Base-by-base conservation (phyloP, 2,888 invertebrate species). In the Heliconius ethilla region DNA sequence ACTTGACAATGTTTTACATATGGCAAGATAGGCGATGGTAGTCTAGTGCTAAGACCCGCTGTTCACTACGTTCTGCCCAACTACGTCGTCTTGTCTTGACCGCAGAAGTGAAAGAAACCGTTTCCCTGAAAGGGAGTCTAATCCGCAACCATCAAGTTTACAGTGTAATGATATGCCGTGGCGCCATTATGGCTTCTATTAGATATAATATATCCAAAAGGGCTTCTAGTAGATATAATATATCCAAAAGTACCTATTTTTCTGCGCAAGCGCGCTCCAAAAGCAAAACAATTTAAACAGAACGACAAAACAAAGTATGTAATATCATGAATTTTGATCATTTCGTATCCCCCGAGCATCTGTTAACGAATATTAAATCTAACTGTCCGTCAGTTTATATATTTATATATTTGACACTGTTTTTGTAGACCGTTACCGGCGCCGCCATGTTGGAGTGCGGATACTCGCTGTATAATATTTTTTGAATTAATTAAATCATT, bases 391-490 rank as follows among this genome's bases (percentile, higher is more conserved):
- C 75, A 70, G 40, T 75, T 45, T 45, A 69, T 69, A 69, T 69
- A 69, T 69, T 69, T 69, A 73, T 63, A 77, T 29, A 80, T 78
- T 81, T 79, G 77, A 81, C 81, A 81, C 82, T 82, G 77, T 80
- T 83, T 82, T 83, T 80, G 62, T 75, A 80, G 78, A 83, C 84
- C 84, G 84, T 84, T 84, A 84, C 75, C 72, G 73, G 77, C 74
- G 77, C 18, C 80, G 82, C 83, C 84, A 83, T 84, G 55, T 82
- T 82, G 79, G 65, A 67, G 79, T 80, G 82, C 80, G 80, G 84
- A 82, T 82, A 81, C 80, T 37, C 65, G 76, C 40, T 74, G 33
- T 15, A 29, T n/a, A 75, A 75, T 67, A 65, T 59, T 59, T 59
- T 55, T 59, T 59, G 9, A 59, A n/a, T n/a, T 59, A 59, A 59